Evolutionary conservation across 2,113 vertebrate species (phyloP).

Genomic region (Oryzias curvinotus): DNA sequence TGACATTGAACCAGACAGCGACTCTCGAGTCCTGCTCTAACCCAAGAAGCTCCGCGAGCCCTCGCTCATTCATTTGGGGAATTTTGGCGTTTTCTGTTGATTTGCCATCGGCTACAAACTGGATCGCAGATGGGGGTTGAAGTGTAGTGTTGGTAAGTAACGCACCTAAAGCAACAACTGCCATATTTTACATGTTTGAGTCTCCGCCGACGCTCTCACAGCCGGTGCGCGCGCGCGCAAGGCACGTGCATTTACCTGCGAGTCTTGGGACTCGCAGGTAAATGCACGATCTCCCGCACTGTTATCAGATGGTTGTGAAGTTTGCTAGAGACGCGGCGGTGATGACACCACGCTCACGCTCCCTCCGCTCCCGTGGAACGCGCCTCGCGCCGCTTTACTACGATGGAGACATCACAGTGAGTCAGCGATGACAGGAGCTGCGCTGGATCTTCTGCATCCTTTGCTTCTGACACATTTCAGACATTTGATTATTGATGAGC

Average conservation of each 20-base stretch:
- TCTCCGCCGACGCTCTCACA: too few relatives aligned
- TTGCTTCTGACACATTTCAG: conserved; percentile 10
- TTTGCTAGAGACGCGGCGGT: conserved; percentile 45
- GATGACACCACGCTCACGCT: conserved; percentile 35
- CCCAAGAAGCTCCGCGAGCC: conserved; percentile 18
- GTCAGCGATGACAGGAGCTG: conserved; percentile 51
- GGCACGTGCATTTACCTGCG: too few relatives aligned
- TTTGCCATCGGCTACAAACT: conserved; percentile 45
- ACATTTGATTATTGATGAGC: neutral
- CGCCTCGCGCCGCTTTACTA: conserved; percentile 53
- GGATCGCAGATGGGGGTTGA: conserved; percentile 57
- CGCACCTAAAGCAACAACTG: conserved; percentile 2
- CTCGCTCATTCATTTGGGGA: conserved; percentile 14
- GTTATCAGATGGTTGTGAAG: conserved; percentile 33
- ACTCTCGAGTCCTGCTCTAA: conserved; percentile 29
- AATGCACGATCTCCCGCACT: conserved; percentile 43
- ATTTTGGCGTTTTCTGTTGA: conserved; percentile 33
- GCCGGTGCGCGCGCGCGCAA: too few relatives aligned
- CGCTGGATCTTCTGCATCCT: conserved; percentile 15
- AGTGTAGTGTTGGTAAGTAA: conserved; percentile 68
- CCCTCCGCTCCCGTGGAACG: neutral
- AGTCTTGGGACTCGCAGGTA: neutral
- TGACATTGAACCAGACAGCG: conserved; percentile 1
- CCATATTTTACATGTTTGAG: conserved; percentile 21
- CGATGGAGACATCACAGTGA: conserved; percentile 38